A percentile compares a stretch with the other conserved stretches of the same genome.
Conservation (phyloP, 2,797 vertebrate genomes). For the Alectoris magna region DNA sequence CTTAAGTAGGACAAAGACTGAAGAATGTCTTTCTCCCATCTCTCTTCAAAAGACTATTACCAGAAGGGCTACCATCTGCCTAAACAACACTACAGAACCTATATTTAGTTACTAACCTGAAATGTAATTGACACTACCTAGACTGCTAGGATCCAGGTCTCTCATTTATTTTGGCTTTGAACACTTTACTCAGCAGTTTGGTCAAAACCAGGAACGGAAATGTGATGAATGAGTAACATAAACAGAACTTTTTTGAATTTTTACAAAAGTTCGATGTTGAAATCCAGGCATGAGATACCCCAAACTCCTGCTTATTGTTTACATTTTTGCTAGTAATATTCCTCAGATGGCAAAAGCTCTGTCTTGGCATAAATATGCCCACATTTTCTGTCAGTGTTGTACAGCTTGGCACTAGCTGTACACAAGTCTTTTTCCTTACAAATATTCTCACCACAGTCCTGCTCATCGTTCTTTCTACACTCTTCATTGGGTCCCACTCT, state of each 20-base stretch:
- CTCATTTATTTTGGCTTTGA: background rate
- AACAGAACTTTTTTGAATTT: background rate
- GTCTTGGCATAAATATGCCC: background rate
- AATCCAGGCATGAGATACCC: background rate
- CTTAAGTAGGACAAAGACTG: background rate
- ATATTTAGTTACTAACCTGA: background rate
- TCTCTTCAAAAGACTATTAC: background rate
- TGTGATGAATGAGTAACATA: background rate
- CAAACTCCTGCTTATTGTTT: background rate
- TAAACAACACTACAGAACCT: background rate
- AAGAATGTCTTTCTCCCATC: background rate
- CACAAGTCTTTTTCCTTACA: background rate
- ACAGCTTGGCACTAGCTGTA: fast-evolving
- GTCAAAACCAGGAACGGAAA: background rate
- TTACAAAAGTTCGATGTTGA: background rate
- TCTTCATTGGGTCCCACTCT: background rate
- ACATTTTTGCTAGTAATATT: background rate
- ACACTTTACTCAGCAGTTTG: background rate
- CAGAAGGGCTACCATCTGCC: background rate
- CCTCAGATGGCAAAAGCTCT: background rate
- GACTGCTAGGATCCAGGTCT: background rate
- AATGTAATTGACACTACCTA: background rate
- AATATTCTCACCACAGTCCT: background rate
- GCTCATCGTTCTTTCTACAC: background rate
- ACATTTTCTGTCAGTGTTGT: background rate